Conservation (phyloP, 2,113 vertebrate genomes). For the Calidris pygmaea region DNA sequence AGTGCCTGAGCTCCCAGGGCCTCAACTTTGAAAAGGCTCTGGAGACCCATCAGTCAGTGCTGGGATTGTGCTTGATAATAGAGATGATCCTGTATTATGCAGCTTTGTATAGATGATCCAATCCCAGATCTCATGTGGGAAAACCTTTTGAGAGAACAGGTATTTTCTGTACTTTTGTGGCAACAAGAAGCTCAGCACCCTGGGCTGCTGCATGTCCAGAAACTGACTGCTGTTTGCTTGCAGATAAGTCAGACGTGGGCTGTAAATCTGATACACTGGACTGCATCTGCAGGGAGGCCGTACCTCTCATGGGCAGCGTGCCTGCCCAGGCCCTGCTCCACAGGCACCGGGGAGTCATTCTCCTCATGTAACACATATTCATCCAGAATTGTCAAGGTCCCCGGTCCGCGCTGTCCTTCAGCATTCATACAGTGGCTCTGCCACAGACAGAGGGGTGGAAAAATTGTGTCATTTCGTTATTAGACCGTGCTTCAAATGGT, state of each 20-base stretch:
- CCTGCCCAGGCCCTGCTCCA: not conserved
- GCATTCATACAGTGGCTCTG: not conserved
- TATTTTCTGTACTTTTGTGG: not conserved
- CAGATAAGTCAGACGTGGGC: not conserved
- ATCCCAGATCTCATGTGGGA: not conserved
- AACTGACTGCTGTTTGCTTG: conserved; percentile 7
- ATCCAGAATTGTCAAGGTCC: rapidly evolving
- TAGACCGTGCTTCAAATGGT: not conserved
- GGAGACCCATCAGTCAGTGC: not conserved
- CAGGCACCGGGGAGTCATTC: not conserved
- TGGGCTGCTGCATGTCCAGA: not conserved
- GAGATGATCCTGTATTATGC: not conserved
- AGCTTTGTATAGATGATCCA: not conserved
- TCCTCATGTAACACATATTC: not conserved
- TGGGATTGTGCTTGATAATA: not conserved
- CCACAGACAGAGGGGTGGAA: not conserved
- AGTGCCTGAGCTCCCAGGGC: not conserved
- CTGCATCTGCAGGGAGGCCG: not conserved
- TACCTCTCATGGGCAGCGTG: not conserved
- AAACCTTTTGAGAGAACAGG: not conserved
- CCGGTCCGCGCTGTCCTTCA: not conserved
- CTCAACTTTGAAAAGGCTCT: not conserved
- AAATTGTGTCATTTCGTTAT: not conserved
- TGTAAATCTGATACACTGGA: not conserved
- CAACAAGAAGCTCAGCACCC: not conserved